Conservation (phyloP, 2,797 vertebrate species). For the Microchirus variegatus region DNA sequence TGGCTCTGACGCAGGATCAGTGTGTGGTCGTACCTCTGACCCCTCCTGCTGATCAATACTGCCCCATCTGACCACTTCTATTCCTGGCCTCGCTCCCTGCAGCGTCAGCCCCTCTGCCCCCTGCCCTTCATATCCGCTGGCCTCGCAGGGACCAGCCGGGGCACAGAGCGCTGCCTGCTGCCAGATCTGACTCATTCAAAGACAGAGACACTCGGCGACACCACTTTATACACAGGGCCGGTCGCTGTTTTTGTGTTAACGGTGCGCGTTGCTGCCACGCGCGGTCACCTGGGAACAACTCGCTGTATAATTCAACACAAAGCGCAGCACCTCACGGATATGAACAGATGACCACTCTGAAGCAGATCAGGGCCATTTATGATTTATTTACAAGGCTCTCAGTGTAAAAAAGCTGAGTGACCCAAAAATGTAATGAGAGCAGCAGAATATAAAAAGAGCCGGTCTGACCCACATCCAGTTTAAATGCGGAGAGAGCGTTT, state of each 20-base stretch:
- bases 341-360: constrained; percentile 41
- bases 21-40: constrained; percentile 44
- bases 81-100: constrained; percentile 62
- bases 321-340: constrained; percentile 2
- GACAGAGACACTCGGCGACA: constrained; percentile 21
- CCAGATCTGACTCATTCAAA: constrained; percentile 58
- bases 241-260: constrained; percentile 2
- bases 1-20: constrained; percentile 31
- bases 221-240: constrained; percentile 5
- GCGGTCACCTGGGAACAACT: background rate
- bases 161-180: constrained; percentile 26
- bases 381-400: constrained; percentile 65
- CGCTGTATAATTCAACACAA: constrained; percentile 6
- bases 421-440: constrained; percentile 72
- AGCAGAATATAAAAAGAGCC: constrained; percentile 65
- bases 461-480: constrained; percentile 65
- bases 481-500: constrained; percentile 47
- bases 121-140: constrained; percentile 44
- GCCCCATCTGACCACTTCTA: constrained; percentile 71
- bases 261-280: constrained; percentile 1
- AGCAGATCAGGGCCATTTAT: constrained; percentile 47
- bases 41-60: constrained; percentile 66
- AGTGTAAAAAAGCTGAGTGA: constrained; percentile 61
- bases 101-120: constrained; percentile 56
- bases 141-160: constrained; percentile 49